Conservation (phyloP, 2,797 vertebrate species). For the Balearica regulorum region DNA sequence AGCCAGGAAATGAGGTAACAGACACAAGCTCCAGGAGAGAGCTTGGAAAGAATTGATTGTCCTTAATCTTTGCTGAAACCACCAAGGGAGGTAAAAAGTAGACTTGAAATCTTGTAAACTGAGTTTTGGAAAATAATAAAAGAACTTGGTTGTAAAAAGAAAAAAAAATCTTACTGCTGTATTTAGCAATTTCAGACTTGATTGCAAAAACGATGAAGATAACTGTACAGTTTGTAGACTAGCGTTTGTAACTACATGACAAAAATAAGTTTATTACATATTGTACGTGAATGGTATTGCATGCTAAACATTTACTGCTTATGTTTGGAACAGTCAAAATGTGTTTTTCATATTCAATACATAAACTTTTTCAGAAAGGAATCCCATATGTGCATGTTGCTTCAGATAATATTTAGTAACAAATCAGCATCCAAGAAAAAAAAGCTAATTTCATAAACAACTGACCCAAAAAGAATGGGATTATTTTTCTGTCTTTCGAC, state of each 20-base stretch:
- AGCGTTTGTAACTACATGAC: neutral
- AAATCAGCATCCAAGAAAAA: neutral
- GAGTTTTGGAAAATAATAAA: conserved; percentile 13
- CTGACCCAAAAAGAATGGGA: neutral
- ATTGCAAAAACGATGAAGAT: neutral
- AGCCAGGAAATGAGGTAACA: conserved; percentile 52
- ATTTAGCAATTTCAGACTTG: neutral
- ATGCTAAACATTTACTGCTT: neutral
- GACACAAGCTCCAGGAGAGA: conserved; percentile 24
- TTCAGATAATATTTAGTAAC: conserved; percentile 15
- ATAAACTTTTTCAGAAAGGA: neutral
- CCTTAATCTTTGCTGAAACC: conserved; percentile 48
- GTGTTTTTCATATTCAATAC: neutral
- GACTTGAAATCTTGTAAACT: conserved; percentile 4
- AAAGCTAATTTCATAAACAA: neutral
- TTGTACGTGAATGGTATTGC: neutral
- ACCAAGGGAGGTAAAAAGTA: conserved; percentile 30
- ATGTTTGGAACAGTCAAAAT: neutral
- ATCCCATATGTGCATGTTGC: neutral
- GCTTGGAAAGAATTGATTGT: conserved; percentile 32
- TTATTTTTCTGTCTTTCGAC: neutral
- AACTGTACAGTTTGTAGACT: neutral
- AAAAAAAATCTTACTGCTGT: neutral
- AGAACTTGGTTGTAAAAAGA: neutral
- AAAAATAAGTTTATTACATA: neutral